phyloP scores from a whole-genome alignment of 2,113 vertebrate species.

The Pogonocichla stellata region DNA sequence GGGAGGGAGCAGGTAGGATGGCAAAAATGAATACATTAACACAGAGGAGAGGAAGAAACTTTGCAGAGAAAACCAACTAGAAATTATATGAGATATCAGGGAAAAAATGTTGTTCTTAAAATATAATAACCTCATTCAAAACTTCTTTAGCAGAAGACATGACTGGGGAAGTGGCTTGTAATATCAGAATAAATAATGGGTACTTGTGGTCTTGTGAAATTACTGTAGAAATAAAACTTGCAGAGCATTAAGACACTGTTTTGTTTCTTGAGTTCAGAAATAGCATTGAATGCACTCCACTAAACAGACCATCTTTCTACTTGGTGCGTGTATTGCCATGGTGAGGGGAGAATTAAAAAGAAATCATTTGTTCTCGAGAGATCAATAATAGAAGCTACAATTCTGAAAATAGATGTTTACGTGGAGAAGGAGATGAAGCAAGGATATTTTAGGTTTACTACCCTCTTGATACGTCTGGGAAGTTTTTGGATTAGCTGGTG shows the following conservation, averaged over 20 bases:
- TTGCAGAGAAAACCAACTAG: neutral
- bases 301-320: neutral
- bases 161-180: neutral
- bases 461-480: neutral
- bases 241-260: neutral
- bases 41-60: neutral
- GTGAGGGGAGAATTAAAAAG: neutral
- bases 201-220: neutral
- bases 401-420: neutral
- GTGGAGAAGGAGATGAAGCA: neutral
- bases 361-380: neutral
- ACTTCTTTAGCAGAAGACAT: neutral
- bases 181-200: neutral
- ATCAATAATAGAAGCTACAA: neutral
- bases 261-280: neutral
- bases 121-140: neutral
- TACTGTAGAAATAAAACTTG: neutral
- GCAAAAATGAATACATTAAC: neutral
- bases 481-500: neutral
- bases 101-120: neutral
- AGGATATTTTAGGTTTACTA: conserved; percentile 16
- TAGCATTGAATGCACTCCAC: neutral
- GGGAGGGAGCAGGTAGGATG: neutral
- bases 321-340: neutral
- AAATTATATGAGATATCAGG: neutral